These are phyloP conservation scores for Vicugna pacos DNA, from an alignment of 2,113 vertebrate species.

Conservation along the genomic window DNA sequence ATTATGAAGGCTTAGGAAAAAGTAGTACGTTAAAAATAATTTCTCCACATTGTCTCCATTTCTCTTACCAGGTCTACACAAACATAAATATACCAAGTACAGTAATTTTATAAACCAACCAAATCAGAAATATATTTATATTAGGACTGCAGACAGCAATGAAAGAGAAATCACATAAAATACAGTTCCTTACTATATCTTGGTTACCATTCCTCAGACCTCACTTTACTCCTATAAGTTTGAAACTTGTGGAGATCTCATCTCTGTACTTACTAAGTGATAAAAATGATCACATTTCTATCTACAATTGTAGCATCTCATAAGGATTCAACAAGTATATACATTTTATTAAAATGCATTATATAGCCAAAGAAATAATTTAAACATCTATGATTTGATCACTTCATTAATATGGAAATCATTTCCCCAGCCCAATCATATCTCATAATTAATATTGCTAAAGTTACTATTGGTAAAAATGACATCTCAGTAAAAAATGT, in stretches of 20 bases:
- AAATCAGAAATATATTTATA: neutral
- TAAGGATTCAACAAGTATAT: neutral
- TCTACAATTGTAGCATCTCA: neutral
- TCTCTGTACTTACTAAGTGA: neutral
- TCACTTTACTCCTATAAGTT: neutral
- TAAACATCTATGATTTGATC: slow-evolving; percentile 28
- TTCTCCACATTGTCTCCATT: neutral
- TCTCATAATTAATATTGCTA: neutral
- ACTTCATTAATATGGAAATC: neutral
- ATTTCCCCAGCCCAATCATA: neutral
- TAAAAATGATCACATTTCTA: slow-evolving; percentile 29
- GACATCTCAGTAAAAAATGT: neutral
- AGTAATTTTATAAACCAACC: slow-evolving; percentile 1
- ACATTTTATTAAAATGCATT: slow-evolving; percentile 12
- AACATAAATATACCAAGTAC: neutral
- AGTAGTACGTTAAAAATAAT: neutral
- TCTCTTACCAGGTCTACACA: neutral
- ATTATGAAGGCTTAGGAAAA: neutral
- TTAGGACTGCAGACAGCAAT: neutral
- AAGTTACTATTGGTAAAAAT: slow-evolving; percentile 28
- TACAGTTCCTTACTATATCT: slow-evolving; percentile 15
- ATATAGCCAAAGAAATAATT: slow-evolving; percentile 18
- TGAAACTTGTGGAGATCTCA: slow-evolving; percentile 20
- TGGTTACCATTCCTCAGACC: neutral
- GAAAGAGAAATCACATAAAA: slow-evolving; percentile 25